phyloP scores from a whole-genome alignment of 2,113 vertebrate genomes.

The Heterocephalus glaber region DNA sequence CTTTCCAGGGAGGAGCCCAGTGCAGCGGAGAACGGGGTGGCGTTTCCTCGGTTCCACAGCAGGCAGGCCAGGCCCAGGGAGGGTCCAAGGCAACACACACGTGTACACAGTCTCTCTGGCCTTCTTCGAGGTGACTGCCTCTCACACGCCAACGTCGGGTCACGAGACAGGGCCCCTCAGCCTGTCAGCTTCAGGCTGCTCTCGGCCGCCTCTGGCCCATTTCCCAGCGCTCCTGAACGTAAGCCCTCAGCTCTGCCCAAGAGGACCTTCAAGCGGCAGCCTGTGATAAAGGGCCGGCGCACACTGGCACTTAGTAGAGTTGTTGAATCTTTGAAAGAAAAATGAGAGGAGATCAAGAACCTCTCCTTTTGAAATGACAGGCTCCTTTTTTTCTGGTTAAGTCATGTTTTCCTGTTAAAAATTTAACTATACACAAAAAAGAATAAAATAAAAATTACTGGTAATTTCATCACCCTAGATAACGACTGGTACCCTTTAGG shows the following conservation, averaged over 20 bases:
- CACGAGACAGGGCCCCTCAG: background rate
- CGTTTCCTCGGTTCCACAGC: background rate
- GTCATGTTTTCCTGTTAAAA: constrained; percentile 28
- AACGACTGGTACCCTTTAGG: background rate
- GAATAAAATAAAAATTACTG: background rate
- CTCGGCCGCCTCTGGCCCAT: background rate
- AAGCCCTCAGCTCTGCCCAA: background rate
- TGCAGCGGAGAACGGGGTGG: too few relatives aligned
- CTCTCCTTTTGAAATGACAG: background rate
- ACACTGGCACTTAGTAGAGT: background rate
- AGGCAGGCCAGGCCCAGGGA: background rate
- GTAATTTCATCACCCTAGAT: background rate
- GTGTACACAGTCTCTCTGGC: background rate
- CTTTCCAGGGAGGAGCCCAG: too few relatives aligned
- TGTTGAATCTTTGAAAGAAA: background rate
- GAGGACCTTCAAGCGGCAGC: background rate
- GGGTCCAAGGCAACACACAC: too few relatives aligned
- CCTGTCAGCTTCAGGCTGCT: background rate
- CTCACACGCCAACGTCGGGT: background rate
- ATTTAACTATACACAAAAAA: background rate
- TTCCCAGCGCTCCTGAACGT: background rate
- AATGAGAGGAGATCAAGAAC: background rate
- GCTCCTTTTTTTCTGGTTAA: background rate
- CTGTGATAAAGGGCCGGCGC: background rate
- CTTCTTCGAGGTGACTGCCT: background rate